Evolutionary conservation across 2,888 invertebrate genomes (phyloP), one percentile per base, ranked within the genome.

Genomic region (Nasonovia ribisnigri): DNA sequence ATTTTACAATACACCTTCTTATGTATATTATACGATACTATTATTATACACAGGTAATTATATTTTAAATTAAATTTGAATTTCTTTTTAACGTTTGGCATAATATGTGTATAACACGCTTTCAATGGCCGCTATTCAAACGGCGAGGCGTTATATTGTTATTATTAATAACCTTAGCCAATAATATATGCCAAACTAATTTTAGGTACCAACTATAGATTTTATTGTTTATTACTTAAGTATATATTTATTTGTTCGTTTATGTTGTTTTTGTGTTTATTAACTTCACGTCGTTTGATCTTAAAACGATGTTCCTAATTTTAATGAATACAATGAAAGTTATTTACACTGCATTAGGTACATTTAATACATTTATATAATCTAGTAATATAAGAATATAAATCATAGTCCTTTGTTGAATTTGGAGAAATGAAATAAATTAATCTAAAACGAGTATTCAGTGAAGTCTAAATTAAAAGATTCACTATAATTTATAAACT

Each of bases 1-100:
- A 4, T 60, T 26, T 54, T 54, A 43, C 43, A 46, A 29, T 46
- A 86, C 36, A 16, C 4, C 16, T n/a, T 36, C 36, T 88, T 26
- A 24, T 36, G 48, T 24, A 11, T n/a, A 60, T 36, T 36, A 60
- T 54, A 54, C 13, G 67, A 46, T 36, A 77, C 24, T 20, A 20
- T 36, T 6, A 36, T 67, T 77, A 10, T 10, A 48, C 11, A n/a
- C 60, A 13, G 20, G 43, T 4, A n/a, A 54, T 29, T 84, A 84
- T 51, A 11, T 46, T 46, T 91, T 42, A 91, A 91, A 91, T 91
- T 43, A 43, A 84, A 84, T 42, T 84, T 54, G n/a, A 84, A 84
- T 54, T 29, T 16, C 11, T 43, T 51, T 91, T 54, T 20, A 11
- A 91, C 3, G 29, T 91, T 42, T 84, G 2, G 54, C 57, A 29